These are phyloP conservation scores for Balanococcus diminutus DNA, from an alignment of 2,888 invertebrate species.

Conservation along the genomic window DNA sequence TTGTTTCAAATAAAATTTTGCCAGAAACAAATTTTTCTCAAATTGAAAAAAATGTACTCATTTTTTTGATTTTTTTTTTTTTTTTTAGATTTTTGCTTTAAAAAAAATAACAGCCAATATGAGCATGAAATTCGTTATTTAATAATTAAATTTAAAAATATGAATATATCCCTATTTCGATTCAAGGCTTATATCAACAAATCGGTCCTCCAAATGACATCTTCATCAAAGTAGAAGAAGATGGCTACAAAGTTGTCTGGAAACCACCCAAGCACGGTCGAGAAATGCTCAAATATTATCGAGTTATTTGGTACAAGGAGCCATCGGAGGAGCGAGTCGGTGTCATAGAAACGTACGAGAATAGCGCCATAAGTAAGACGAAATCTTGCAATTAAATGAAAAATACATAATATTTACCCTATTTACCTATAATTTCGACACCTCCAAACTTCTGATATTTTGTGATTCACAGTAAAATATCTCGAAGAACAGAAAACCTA, in stretches of 20 bases:
- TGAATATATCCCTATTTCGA: too few relatives aligned
- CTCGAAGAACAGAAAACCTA: slow-evolving; percentile 77
- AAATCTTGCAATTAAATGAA: not conserved
- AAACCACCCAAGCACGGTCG: slow-evolving; percentile 69
- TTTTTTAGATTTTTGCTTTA: too few relatives aligned
- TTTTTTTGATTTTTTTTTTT: too few relatives aligned
- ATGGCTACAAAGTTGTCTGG: slow-evolving; percentile 81
- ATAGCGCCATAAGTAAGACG: slow-evolving; percentile 67
- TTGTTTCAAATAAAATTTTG: too few relatives aligned
- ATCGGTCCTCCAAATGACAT: slow-evolving; percentile 73
- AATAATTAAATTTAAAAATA: not conserved
- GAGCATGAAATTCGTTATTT: too few relatives aligned
- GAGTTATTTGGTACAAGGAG: slow-evolving; percentile 72
- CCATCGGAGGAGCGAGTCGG: slow-evolving; percentile 68
- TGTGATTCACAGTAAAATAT: slow-evolving; percentile 68
- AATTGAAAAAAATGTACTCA: too few relatives aligned
- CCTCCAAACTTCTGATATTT: not conserved
- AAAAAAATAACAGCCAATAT: too few relatives aligned
- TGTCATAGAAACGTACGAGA: slow-evolving; percentile 73
- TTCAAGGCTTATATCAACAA: slow-evolving; percentile 61
- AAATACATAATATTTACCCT: not conserved
- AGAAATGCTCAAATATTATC: slow-evolving; percentile 68
- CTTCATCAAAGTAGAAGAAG: slow-evolving; percentile 72
- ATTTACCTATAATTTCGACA: not conserved
- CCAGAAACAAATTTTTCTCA: too few relatives aligned